phyloP scores from a whole-genome alignment of 2,797 vertebrate species.

The Mycteria americana region DNA sequence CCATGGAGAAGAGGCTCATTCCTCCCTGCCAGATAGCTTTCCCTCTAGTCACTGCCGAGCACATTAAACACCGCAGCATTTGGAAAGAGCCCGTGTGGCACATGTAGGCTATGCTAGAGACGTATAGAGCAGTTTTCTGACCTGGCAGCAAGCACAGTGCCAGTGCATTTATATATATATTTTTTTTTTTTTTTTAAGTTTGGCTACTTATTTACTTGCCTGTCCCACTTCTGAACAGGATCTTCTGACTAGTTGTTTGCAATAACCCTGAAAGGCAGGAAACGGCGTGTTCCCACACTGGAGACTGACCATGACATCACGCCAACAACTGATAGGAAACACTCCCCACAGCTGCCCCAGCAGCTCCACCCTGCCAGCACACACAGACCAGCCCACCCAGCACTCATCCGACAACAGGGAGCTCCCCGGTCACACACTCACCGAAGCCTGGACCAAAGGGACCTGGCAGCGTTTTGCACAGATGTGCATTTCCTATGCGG shows the following conservation, averaged over 20 bases:
- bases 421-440: fast-evolving
- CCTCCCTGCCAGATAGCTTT: not conserved
- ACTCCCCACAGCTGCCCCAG: not conserved
- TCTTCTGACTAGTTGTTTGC: not conserved
- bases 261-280: not conserved
- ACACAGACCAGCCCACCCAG: not conserved
- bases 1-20: not conserved
- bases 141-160: not conserved
- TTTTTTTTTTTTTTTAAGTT: not conserved
- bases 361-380: not conserved
- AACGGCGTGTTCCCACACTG: not conserved
- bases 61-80: not conserved
- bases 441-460: not conserved
- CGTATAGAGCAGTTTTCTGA: not conserved
- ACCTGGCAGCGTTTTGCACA: not conserved
- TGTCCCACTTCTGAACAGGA: not conserved
- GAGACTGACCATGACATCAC: not conserved
- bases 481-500: not conserved
- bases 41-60: not conserved
- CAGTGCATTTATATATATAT: not conserved
- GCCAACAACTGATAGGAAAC: not conserved
- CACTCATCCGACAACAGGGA: not conserved
- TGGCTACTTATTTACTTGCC: not conserved
- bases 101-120: not conserved
- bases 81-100: not conserved